A percentile compares a stretch with the other conserved stretches of the same genome.
Conservation (phyloP, 92 coral and sea anemone species). For the Parazoanthus darwini region DNA sequence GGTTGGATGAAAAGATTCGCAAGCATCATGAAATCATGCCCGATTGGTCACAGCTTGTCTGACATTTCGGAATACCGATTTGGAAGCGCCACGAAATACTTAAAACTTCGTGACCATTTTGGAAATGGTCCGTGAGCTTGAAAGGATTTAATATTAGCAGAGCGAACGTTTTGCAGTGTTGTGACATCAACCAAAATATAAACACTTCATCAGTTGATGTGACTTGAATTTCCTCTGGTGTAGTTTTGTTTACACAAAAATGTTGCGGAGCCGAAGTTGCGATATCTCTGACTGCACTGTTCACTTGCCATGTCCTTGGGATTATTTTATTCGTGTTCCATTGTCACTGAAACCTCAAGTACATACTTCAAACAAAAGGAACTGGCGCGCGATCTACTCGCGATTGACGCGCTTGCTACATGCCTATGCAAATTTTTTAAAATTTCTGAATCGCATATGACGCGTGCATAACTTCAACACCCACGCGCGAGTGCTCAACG, state of each 20-base stretch:
- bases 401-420: background rate
- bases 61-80: constrained; percentile 9
- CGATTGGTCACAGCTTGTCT: constrained; percentile 19
- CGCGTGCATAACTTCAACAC: constrained; percentile 2
- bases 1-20: constrained; percentile 14
- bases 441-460: background rate
- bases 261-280: background rate
- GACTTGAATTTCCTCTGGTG: constrained; percentile 9
- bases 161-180: constrained; percentile 6
- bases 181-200: constrained; percentile 6
- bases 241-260: background rate
- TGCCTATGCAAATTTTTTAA: background rate
- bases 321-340: background rate
- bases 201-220: constrained; percentile 16
- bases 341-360: constrained; percentile 12
- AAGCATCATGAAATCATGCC: background rate
- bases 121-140: constrained; percentile 5
- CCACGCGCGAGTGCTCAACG: background rate
- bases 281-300: background rate
- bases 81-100: background rate
- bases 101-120: background rate
- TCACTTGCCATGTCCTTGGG: constrained; percentile 17
- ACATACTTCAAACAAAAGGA: constrained; percentile 18
- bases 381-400: background rate
- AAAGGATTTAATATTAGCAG: constrained; percentile 17